Conservation (phyloP, 1,140 invertebrate genomes). For the Eueides isabella region DNA sequence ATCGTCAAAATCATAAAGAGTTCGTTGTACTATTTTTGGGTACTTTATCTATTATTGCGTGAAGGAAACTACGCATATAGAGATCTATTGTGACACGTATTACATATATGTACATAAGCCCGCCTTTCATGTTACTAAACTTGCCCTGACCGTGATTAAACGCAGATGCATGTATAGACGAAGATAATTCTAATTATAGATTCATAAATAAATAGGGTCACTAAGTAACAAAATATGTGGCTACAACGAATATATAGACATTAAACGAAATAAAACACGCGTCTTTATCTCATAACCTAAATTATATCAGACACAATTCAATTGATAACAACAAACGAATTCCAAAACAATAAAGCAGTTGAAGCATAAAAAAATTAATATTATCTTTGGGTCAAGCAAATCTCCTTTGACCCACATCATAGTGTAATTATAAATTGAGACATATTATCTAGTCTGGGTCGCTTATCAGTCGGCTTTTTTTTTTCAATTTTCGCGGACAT, state of each 20-base stretch:
- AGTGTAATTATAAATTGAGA: slow-evolving; percentile 43
- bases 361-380: slow-evolving; percentile 52
- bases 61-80: not conserved
- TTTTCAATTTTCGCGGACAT: slow-evolving; percentile 17
- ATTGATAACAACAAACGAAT: slow-evolving; percentile 61
- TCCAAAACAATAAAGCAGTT: slow-evolving; percentile 69
- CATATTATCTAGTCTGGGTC: slow-evolving; percentile 27
- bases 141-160: slow-evolving; percentile 3
- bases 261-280: slow-evolving; percentile 41
- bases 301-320: slow-evolving; percentile 58
- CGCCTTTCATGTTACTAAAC: not conserved
- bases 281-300: slow-evolving; percentile 65
- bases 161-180: not conserved
- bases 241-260: not conserved
- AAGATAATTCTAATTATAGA: slow-evolving; percentile 25
- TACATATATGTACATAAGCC: not conserved
- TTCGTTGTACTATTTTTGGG: not conserved
- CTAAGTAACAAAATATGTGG: slow-evolving; percentile 19
- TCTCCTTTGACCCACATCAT: slow-evolving; percentile 58
- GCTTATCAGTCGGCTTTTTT: slow-evolving; percentile 25
- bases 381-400: slow-evolving; percentile 63
- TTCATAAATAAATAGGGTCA: slow-evolving; percentile 29
- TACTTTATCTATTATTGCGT: not conserved
- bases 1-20: not conserved
- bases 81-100: not conserved